Evolutionary conservation across 1,140 invertebrate genomes (phyloP).

Genomic region (Drosophila punjabiensis): DNA sequence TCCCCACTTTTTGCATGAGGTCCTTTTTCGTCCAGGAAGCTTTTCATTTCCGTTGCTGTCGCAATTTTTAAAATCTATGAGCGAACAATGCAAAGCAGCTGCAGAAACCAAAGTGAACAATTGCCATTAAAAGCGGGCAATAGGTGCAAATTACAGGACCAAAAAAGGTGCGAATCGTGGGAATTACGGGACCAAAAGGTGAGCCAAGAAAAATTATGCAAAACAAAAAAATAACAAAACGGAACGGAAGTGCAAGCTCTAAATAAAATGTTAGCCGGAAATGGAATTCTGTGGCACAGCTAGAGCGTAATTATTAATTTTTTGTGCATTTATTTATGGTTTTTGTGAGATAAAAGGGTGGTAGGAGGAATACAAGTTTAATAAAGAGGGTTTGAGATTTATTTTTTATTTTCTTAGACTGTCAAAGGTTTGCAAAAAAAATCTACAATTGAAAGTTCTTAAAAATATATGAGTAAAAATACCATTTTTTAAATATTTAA

Average conservation of each 20-base stretch:
- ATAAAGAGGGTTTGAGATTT: background rate
- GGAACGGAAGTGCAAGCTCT: slow-evolving; percentile 47
- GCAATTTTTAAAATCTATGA: slow-evolving; percentile 81
- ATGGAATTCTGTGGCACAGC: slow-evolving; percentile 47
- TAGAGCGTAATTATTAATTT: slow-evolving; percentile 26
- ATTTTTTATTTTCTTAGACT: background rate
- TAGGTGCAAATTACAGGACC: slow-evolving; percentile 76
- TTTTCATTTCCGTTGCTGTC: slow-evolving; percentile 80
- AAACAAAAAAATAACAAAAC: slow-evolving; percentile 14
- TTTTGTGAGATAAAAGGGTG: background rate
- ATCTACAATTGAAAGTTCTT: no score
- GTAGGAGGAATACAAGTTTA: background rate
- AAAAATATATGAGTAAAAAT: background rate
- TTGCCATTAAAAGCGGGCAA: slow-evolving; percentile 74
- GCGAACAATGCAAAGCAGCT: slow-evolving; percentile 71
- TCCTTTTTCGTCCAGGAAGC: slow-evolving; percentile 58
- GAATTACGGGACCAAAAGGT: slow-evolving; percentile 14
- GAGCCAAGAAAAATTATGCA: background rate
- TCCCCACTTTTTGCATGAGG: slow-evolving; percentile 38
- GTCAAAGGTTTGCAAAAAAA: background rate
- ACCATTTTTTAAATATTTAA: background rate
- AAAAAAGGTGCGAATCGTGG: slow-evolving; percentile 22
- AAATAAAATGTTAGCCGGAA: slow-evolving; percentile 51
- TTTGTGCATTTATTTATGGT: slow-evolving; percentile 2
- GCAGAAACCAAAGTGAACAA: slow-evolving; percentile 30